phyloP scores from a whole-genome alignment of 2,113 vertebrate genomes.

The Lonchura striata region DNA sequence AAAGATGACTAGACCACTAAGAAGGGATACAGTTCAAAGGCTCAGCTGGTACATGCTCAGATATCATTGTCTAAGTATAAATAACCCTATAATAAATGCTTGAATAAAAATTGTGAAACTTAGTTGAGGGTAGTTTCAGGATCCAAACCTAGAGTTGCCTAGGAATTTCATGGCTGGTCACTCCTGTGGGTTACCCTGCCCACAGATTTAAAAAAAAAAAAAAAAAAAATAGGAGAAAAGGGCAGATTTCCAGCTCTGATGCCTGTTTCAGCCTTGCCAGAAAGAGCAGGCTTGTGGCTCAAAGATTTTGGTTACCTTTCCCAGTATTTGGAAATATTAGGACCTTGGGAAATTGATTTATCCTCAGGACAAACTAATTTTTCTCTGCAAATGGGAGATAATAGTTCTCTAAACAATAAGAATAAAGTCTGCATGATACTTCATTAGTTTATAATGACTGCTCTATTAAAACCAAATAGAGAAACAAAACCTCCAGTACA shows the following conservation, averaged over 20 bases:
- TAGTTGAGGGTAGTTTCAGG: background rate
- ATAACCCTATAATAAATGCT: background rate
- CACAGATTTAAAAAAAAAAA: background rate
- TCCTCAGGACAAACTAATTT: background rate
- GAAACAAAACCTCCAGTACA: background rate
- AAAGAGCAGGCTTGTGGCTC: background rate
- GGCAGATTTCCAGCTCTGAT: background rate
- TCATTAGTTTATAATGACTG: background rate
- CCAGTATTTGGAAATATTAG: background rate
- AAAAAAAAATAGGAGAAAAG: background rate
- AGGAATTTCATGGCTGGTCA: background rate
- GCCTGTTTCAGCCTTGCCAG: background rate
- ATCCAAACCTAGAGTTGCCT: background rate
- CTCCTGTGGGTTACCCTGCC: background rate
- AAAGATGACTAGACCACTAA: background rate
- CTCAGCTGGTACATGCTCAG: background rate
- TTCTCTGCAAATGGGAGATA: background rate
- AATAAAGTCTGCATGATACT: background rate
- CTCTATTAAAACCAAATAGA: background rate
- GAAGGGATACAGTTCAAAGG: conserved; percentile 1
- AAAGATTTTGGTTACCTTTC: background rate
- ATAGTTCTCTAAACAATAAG: background rate
- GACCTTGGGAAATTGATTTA: background rate
- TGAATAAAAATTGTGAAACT: background rate
- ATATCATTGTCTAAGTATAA: background rate